A percentile compares a stretch with the other conserved stretches of the same genome.
phyloP scores from a whole-genome alignment of 35 echinoderm and acorn worm species.

The Ophiothrix spiculata region DNA sequence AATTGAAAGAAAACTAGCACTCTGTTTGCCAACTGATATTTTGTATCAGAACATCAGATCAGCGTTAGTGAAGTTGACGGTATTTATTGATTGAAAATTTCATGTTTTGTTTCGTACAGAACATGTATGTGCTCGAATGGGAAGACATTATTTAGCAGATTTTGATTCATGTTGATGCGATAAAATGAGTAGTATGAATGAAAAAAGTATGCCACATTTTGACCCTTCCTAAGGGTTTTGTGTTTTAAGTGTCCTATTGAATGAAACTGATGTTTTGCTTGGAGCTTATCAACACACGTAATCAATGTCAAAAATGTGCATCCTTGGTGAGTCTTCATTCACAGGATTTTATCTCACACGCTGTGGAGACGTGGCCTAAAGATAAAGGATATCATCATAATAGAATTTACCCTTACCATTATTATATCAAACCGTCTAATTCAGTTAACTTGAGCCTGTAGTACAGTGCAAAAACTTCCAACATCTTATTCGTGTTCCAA shows the following conservation, averaged over 20 bases:
- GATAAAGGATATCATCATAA: constrained; percentile 8
- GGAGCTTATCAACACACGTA: neutral
- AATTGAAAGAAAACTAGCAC: neutral
- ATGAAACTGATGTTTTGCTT: neutral
- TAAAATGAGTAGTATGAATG: neutral
- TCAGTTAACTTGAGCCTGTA: neutral
- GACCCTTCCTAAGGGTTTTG: neutral
- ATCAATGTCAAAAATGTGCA: constrained; percentile 13
- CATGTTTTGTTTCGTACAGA: neutral
- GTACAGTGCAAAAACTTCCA: neutral
- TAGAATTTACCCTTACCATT: constrained; percentile 6
- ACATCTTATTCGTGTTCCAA: neutral
- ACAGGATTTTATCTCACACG: neutral
- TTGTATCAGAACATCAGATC: neutral
- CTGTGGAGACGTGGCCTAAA: neutral
- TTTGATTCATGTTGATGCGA: neutral
- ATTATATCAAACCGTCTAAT: neutral
- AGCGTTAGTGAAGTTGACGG: neutral
- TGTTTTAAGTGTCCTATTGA: constrained; percentile 7
- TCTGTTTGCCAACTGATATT: neutral
- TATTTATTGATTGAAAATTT: neutral
- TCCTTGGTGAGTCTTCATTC: neutral
- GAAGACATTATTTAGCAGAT: neutral
- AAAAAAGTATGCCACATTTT: neutral
- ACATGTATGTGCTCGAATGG: neutral